These are phyloP conservation scores for Petaurus breviceps DNA, from an alignment of 2,113 vertebrate genomes.

Conservation along the genomic window DNA sequence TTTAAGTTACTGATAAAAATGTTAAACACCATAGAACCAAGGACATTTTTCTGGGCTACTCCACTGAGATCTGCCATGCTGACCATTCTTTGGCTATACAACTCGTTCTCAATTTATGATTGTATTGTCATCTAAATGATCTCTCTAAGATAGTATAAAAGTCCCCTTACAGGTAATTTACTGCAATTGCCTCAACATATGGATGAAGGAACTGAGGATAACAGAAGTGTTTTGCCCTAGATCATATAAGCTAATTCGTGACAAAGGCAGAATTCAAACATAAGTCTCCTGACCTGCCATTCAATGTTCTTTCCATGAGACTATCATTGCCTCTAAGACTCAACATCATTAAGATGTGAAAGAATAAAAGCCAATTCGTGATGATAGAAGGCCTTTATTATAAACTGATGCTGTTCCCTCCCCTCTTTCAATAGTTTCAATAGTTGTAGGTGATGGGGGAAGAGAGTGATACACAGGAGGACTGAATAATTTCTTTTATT, in stretches of 20 bases:
- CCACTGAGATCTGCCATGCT: background rate
- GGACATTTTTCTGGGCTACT: background rate
- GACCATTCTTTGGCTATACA: background rate
- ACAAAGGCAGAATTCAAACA: background rate
- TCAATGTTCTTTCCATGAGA: background rate
- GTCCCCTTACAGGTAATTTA: background rate
- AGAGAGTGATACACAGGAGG: background rate
- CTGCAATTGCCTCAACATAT: slow-evolving; percentile 12
- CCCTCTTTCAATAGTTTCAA: background rate
- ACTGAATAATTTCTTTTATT: slow-evolving; percentile 45
- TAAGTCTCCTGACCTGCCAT: background rate
- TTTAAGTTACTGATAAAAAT: background rate
- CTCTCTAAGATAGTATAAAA: background rate
- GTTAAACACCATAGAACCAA: background rate
- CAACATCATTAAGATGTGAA: background rate
- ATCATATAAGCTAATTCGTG: background rate
- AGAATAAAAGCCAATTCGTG: slow-evolving; percentile 23
- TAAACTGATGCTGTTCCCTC: slow-evolving; percentile 12
- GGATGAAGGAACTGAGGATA: background rate
- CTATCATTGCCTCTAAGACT: background rate
- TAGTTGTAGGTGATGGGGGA: background rate
- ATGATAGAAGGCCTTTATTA: slow-evolving; percentile 31
- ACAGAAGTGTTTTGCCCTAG: slow-evolving; percentile 9
- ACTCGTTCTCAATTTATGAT: background rate
- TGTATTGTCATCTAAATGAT: background rate